These are phyloP conservation scores for Toxotes chatareus DNA, from an alignment of 2,113 vertebrate genomes.

Conservation along the genomic window DNA sequence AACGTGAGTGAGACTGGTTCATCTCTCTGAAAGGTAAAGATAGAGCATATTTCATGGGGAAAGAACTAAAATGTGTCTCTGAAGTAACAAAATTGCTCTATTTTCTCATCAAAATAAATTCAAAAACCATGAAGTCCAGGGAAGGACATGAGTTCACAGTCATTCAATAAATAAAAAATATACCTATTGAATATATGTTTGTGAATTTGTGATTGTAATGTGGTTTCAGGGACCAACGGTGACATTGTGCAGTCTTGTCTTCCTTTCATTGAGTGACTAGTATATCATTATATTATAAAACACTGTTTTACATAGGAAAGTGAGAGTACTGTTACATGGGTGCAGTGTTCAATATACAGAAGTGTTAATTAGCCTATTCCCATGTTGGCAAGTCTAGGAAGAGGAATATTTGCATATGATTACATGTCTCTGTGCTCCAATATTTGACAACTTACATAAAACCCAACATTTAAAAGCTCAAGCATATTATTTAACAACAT, in stretches of 20 bases:
- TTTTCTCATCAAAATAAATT: no score
- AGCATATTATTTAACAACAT: slow-evolving; percentile 15
- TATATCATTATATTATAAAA: background rate
- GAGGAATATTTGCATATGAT: slow-evolving; percentile 29
- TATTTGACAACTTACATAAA: slow-evolving; percentile 27
- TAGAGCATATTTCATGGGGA: background rate
- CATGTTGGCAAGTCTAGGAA: slow-evolving; percentile 10
- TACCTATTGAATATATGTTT: background rate
- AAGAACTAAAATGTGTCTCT: no score
- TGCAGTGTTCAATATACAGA: background rate
- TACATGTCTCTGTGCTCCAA: slow-evolving; percentile 20
- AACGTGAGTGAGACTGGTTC: background rate
- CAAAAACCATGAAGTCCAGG: no score
- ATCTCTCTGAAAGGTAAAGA: slow-evolving; percentile 11
- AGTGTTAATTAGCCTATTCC: slow-evolving; percentile 21
- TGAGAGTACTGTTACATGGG: background rate
- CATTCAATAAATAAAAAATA: no score
- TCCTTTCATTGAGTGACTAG: background rate
- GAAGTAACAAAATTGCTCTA: no score
- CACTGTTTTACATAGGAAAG: background rate
- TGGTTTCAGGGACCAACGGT: background rate
- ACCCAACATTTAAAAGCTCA: slow-evolving; percentile 4
- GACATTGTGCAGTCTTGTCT: background rate
- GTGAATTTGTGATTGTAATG: background rate
- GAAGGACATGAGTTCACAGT: no score